A percentile compares a stretch with the other conserved stretches of the same genome.
Conservation (phyloP, 2,888 invertebrate genomes). For the Papilio demoleus region DNA sequence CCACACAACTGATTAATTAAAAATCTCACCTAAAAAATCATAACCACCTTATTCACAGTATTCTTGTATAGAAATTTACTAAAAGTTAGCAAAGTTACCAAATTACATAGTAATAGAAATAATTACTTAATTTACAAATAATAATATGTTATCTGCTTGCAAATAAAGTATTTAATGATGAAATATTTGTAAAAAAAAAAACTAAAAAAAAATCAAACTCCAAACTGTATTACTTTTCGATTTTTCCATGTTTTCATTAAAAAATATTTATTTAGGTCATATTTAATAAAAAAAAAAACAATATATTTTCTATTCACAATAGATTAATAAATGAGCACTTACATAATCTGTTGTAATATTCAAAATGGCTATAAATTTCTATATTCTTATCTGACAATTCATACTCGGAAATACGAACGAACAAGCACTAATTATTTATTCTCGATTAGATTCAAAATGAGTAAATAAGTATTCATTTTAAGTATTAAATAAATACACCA, state of each 20-base stretch:
- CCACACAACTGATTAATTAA: too few species aligned
- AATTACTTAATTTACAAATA: neutral
- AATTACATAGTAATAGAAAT: neutral
- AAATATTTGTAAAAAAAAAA: too few species aligned
- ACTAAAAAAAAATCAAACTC: too few species aligned
- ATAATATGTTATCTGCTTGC: neutral
- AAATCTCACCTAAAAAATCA: too few species aligned
- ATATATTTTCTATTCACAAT: too few species aligned
- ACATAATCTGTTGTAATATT: neutral
- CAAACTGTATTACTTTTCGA: too few species aligned
- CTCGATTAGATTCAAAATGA: neutral
- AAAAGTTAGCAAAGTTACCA: slow-evolving; percentile 14
- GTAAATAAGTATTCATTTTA: neutral
- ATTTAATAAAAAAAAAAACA: neutral
- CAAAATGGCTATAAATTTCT: neutral
- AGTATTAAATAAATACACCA: neutral
- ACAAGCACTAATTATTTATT: neutral
- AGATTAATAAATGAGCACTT: neutral
- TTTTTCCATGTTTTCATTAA: neutral
- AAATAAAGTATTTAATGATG: too few species aligned
- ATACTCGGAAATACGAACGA: neutral
- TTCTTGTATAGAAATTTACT: neutral
- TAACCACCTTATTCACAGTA: neutral
- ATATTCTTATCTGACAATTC: neutral
- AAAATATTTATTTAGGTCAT: neutral